A percentile compares a stretch with the other conserved stretches of the same genome.
Conservation (phyloP, 2,113 vertebrate species). For the Todiramphus chloris region DNA sequence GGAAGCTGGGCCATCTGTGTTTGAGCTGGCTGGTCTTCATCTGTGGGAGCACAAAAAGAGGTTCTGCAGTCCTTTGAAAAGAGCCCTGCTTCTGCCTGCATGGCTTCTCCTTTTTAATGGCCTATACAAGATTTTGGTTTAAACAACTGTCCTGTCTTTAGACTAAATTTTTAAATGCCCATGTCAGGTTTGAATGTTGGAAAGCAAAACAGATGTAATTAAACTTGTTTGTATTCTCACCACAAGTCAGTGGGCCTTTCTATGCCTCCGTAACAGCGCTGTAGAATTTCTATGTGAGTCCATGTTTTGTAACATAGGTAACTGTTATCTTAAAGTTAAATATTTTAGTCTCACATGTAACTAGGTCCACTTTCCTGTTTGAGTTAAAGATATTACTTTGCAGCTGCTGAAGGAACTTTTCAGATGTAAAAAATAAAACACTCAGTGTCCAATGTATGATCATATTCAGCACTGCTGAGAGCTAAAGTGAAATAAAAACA, state of each 20-base stretch:
- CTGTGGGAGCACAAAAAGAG: neutral
- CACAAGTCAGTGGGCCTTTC: neutral
- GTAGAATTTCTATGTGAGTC: neutral
- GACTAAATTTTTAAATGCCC: neutral
- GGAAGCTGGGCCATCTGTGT: neutral
- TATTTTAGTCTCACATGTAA: neutral
- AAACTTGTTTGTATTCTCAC: neutral
- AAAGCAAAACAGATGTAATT: neutral
- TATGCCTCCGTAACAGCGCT: neutral
- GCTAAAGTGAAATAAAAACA: neutral
- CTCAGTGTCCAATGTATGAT: neutral
- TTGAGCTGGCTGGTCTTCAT: neutral
- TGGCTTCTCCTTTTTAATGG: neutral
- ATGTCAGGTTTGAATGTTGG: neutral
- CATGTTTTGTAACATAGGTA: neutral
- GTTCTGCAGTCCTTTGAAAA: neutral
- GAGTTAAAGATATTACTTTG: neutral
- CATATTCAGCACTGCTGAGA: neutral
- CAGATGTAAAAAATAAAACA: neutral
- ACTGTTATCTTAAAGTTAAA: neutral
- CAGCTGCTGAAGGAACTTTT: neutral
- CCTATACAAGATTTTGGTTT: neutral
- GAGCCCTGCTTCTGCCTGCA: neutral
- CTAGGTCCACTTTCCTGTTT: neutral
- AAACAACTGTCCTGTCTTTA: neutral